Evolutionary conservation across 2,797 vertebrate species (phyloP).

Genomic region (Manis pentadactyla): DNA sequence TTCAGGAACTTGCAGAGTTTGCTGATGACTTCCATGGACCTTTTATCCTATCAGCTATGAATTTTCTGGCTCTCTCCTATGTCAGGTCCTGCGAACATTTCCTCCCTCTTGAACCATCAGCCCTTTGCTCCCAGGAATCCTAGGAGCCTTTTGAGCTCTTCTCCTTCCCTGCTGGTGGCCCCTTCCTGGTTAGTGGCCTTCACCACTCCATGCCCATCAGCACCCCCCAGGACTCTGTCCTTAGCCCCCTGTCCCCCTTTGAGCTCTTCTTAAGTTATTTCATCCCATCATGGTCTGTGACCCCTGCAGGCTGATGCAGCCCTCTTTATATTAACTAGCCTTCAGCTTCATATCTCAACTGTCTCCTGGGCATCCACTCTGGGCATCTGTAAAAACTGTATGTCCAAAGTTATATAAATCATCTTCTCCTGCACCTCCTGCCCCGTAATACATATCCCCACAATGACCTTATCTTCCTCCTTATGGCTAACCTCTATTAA

Average conservation of each 20-base stretch:
- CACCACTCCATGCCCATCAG: background rate
- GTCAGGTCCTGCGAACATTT: background rate
- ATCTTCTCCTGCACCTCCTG: background rate
- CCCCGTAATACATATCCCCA: fast-evolving
- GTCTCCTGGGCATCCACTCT: background rate
- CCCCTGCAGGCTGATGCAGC: background rate
- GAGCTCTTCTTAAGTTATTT: background rate
- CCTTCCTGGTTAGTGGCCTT: background rate
- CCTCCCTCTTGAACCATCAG: background rate
- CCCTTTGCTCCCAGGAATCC: background rate
- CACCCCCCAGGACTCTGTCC: background rate
- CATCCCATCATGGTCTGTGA: background rate
- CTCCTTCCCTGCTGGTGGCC: background rate
- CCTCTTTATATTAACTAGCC: background rate
- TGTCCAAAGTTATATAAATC: background rate
- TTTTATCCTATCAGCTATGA: background rate
- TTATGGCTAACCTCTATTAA: background rate
- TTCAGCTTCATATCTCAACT: background rate
- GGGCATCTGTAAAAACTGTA: background rate
- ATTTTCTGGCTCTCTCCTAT: background rate
- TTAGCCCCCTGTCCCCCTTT: background rate
- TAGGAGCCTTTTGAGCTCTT: too few relatives aligned
- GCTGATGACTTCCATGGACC: background rate
- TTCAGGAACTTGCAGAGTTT: background rate
- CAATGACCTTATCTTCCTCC: background rate